phyloP scores from a whole-genome alignment of 1,140 invertebrate species.

The Heterodera schachtii region DNA sequence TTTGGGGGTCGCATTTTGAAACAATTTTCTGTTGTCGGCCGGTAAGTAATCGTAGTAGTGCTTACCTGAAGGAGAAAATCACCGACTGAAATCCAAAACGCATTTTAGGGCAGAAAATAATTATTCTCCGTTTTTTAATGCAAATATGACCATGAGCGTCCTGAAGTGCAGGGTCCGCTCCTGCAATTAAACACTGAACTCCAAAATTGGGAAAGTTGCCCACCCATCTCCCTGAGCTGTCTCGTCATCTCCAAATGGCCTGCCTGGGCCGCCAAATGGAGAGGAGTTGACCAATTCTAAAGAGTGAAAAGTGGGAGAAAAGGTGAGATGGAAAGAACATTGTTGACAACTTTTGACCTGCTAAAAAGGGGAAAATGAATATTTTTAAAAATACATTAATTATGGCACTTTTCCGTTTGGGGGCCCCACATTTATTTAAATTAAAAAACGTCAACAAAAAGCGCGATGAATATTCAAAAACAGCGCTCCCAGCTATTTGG shows the following conservation, averaged over 20 bases:
- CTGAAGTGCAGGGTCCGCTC: background rate
- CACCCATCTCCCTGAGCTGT: slow-evolving; percentile 17
- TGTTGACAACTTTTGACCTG: background rate
- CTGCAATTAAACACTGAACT: background rate
- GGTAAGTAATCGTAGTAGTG: background rate
- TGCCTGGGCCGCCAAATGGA: slow-evolving; percentile 19
- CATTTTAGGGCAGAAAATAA: background rate
- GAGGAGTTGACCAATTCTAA: slow-evolving; percentile 12
- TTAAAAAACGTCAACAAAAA: too few relatives aligned
- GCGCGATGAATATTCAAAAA: too few relatives aligned
- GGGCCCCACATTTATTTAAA: too few relatives aligned
- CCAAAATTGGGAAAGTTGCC: background rate
- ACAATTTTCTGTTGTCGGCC: background rate
- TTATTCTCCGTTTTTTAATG: background rate
- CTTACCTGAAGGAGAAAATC: background rate
- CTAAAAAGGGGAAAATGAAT: background rate
- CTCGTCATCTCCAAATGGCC: slow-evolving; percentile 20
- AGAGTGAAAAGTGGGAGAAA: background rate
- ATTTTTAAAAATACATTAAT: background rate
- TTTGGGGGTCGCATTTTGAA: background rate
- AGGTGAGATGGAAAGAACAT: background rate
- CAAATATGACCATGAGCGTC: slow-evolving; percentile 12
- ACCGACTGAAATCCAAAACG: background rate
- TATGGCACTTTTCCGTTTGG: too few relatives aligned
- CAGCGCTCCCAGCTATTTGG: too few relatives aligned